These are phyloP conservation scores for human DNA, from an alignment of 2,113 vertebrate genomes.

Conservation along the genomic window GRCh38 chr3:17982001-17982500, in stretches of 20 bases:
- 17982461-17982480: background rate
- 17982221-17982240: background rate
- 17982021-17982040: too few relatives aligned
- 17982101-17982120: background rate
- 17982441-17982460: background rate
- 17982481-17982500: background rate
- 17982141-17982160: background rate
- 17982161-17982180: background rate
- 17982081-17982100: background rate
- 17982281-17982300: background rate
- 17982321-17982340: background rate
- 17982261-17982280: background rate
- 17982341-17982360: background rate
- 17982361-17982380: background rate
- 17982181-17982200: background rate
- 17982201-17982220: background rate
- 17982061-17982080: background rate
- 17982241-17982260: background rate
- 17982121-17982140: background rate
- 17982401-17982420: background rate
- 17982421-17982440: background rate
- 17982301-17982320: background rate
- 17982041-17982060: background rate
- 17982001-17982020: background rate
- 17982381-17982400: background rate